A percentile compares a stretch with the other conserved stretches of the same genome.
These are phyloP conservation scores for Chloromyia formosa DNA, from an alignment of 2,888 invertebrate species.

Conservation along the genomic window DNA sequence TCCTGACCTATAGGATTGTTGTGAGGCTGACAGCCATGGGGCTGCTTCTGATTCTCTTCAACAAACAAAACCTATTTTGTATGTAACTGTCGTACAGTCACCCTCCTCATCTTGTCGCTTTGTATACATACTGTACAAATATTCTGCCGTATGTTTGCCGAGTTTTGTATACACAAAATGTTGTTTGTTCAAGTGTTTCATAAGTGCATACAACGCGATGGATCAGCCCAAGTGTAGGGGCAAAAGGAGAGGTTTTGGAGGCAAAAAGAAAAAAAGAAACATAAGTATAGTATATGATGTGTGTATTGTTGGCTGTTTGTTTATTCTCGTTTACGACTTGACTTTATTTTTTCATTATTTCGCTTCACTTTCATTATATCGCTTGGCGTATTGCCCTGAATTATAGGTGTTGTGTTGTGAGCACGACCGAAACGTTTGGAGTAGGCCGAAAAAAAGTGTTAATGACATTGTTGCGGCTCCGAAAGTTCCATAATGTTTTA, in stretches of 20 bases:
- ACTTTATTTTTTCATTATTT: constrained; percentile 9
- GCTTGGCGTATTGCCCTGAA: background rate
- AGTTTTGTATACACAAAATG: constrained; percentile 13
- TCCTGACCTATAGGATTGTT: no score
- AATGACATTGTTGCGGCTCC: no score
- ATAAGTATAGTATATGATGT: background rate
- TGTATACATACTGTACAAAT: constrained; percentile 13
- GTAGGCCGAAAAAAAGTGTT: no score
- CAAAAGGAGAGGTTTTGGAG: no score
- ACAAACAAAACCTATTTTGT: no score
- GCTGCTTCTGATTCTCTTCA: no score
- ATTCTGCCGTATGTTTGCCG: background rate
- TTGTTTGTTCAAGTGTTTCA: constrained; percentile 10
- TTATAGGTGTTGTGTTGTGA: background rate
- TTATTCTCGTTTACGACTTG: constrained; percentile 1
- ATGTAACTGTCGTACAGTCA: background rate
- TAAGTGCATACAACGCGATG: background rate
- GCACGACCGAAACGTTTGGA: no score
- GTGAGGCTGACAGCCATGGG: no score
- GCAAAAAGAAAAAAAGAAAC: background rate
- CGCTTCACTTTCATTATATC: background rate
- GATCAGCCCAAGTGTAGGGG: no score
- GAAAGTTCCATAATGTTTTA: no score
- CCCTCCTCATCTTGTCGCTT: background rate
- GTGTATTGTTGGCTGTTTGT: constrained; percentile 5